Base-by-base conservation (phyloP, 2,113 vertebrate genomes). In the Thryonomys swinderianus region DNA sequence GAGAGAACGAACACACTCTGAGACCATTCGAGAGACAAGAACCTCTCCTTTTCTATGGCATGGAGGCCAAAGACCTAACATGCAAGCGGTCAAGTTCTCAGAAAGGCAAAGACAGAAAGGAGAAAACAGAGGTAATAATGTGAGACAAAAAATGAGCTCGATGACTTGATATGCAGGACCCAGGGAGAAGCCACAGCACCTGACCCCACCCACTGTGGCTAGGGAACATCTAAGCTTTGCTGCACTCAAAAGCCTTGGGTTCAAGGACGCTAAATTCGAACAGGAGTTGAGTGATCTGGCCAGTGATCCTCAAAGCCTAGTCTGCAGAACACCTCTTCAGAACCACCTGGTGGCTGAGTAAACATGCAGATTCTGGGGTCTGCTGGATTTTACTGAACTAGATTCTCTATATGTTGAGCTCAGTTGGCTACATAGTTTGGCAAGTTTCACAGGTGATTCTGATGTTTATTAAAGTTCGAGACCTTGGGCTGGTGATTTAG, bases 1-100 rank as follows among this genome's bases (percentile, higher is more conserved):
- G 53, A 90, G 57, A 93, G 67, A 85, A 53, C 90, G 96, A 88
- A 34, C 42, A 91, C 94, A 37, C 12, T 34, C n/a, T 48, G 69
- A 85, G 20, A 42, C 5, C 12, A 57, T 27, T 23, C 9, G 25
- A 32, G 48, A 71, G 37, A 34, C n/a, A 74, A 90, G 79, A 71
- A 21, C 0, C 7, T 53, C 53, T 88, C 37, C 13, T 14, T 89
- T 74, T 57, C 32, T 51, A 45, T 10, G 45, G 51, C 6, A 37
- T 37, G 30, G 66, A 83, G 55, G 23, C 25, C 51, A 59, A 85
- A 83, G 48, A 45, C 42, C 66, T 67, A 66, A 40, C 17, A 62
- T 48, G 21, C 32, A 9, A 84, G 14, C 32, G 25, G 14, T 21
- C 12, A 45, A 88, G 53, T 14, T 66, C 88, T 93, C 69, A 80